Percentiles rank a stretch among this genome's conserved stretches.
Evolutionary conservation across 1,140 invertebrate genomes (phyloP).

Genomic region (Drosophila leontia): DNA sequence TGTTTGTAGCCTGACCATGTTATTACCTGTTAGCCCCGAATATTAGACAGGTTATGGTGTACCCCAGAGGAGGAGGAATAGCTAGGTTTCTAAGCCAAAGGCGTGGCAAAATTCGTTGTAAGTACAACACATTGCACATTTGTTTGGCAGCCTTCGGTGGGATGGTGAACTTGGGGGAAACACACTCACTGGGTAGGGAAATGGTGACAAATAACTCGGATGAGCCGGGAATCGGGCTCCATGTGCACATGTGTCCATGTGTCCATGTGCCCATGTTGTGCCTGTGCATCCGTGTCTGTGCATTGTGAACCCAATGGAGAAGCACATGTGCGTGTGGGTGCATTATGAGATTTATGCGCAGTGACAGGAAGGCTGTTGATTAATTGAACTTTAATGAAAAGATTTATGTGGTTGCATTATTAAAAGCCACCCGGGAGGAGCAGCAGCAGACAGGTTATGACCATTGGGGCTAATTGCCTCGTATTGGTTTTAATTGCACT

Average conservation of each 20-base stretch:
- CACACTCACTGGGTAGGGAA: slow-evolving; percentile 18
- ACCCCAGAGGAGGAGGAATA: not conserved
- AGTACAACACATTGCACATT: slow-evolving; percentile 77
- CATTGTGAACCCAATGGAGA: slow-evolving; percentile 8
- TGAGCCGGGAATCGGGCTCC: slow-evolving; percentile 20
- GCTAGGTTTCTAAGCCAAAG: slow-evolving; percentile 34
- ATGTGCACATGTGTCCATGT: slow-evolving; percentile 2
- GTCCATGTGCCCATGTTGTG: slow-evolving; percentile 8
- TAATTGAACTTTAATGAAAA: slow-evolving; percentile 83
- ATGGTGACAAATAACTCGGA: slow-evolving; percentile 67
- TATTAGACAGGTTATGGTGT: slow-evolving; percentile 13
- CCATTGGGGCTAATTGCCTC: slow-evolving; percentile 65
- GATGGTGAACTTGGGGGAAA: slow-evolving; percentile 2
- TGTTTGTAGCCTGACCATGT: slow-evolving; percentile 48
- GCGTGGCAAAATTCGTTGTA: slow-evolving; percentile 76
- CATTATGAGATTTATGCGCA: slow-evolving; percentile 73
- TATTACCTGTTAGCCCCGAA: slow-evolving; percentile 61
- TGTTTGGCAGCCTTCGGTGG: slow-evolving; percentile 34
- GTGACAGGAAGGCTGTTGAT: slow-evolving; percentile 76
- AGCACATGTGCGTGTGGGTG: slow-evolving; percentile 39
- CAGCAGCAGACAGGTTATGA: slow-evolving; percentile 33
- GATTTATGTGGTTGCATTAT: slow-evolving; percentile 79
- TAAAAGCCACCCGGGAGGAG: slow-evolving; percentile 52
- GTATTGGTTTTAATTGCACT: slow-evolving; percentile 48
- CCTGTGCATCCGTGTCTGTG: slow-evolving; percentile 41